These are phyloP conservation scores for Acrocephalus arundinaceus DNA, from an alignment of 2,113 vertebrate species.

Conservation along the genomic window DNA sequence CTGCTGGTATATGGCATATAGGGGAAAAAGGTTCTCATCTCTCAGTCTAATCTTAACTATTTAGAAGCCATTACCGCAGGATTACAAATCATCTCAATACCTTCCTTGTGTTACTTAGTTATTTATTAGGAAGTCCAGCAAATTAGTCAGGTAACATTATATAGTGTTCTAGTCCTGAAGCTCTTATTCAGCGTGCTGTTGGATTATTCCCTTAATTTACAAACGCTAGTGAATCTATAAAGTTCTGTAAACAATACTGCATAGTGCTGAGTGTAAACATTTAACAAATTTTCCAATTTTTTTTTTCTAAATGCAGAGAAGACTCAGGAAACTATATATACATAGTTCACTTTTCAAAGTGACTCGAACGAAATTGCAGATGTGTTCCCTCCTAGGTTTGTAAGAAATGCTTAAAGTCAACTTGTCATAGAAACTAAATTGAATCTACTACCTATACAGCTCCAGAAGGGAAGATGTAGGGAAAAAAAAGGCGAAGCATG, in stretches of 20 bases:
- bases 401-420: slow-evolving; percentile 79
- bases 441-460: slow-evolving; percentile 74
- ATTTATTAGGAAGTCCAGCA: slow-evolving; percentile 51
- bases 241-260: background rate
- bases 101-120: slow-evolving; percentile 54
- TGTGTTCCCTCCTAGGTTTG: slow-evolving; percentile 65
- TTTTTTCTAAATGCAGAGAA: background rate
- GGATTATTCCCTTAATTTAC: background rate
- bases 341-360: slow-evolving; percentile 60
- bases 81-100: slow-evolving; percentile 76
- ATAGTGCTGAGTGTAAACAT: background rate
- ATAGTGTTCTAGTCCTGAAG: background rate
- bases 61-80: slow-evolving; percentile 75
- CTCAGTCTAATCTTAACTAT: slow-evolving; percentile 80
- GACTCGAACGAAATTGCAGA: slow-evolving; percentile 68
- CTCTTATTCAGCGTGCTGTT: background rate
- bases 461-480: slow-evolving; percentile 63
- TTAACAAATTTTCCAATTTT: background rate
- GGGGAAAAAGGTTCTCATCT: slow-evolving; percentile 72
- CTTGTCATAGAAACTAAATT: slow-evolving; percentile 76
- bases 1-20: slow-evolving; percentile 73
- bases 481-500: slow-evolving; percentile 53
- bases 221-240: background rate
- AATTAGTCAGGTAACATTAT: slow-evolving; percentile 48
- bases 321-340: background rate